Percentiles rank a stretch among this genome's conserved stretches.
These are phyloP conservation scores for Oryzias woworae DNA, from an alignment of 2,113 vertebrate genomes.

Conservation along the genomic window DNA sequence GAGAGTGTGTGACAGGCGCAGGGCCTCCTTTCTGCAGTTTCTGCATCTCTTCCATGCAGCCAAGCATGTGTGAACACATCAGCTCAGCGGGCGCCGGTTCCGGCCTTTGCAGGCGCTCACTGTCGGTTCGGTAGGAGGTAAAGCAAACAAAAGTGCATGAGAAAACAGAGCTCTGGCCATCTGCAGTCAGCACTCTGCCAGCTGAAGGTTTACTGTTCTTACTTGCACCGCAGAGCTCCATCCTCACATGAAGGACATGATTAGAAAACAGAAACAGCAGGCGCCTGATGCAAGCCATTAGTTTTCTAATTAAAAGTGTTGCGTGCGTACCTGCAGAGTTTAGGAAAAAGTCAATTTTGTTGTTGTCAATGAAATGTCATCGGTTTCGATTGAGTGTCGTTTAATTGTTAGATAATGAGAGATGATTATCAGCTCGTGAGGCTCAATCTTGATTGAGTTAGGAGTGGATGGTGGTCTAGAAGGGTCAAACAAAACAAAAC, in stretches of 20 bases:
- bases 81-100: constrained; percentile 39
- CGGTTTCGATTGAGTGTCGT: constrained; percentile 25
- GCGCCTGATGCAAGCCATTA: constrained; percentile 4
- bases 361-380: constrained; percentile 5
- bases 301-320: not conserved
- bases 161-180: constrained; percentile 45
- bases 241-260: not conserved
- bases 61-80: constrained; percentile 61
- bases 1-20: constrained; percentile 42
- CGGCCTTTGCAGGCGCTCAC: constrained; percentile 60
- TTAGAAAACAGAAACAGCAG: constrained; percentile 14
- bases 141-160: constrained; percentile 56
- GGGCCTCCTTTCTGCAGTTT: constrained; percentile 48
- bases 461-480: not conserved
- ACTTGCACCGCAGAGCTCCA: not conserved
- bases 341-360: constrained; percentile 13
- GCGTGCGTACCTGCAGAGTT: constrained; percentile 8
- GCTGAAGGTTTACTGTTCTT: not conserved
- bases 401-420: constrained; percentile 7
- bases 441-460: not conserved
- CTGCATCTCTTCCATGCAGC: constrained; percentile 30
- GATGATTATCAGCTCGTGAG: not conserved
- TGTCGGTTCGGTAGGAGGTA: constrained; percentile 48
- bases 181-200: constrained; percentile 20
- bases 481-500: not conserved